phyloP scores from a whole-genome alignment of 2,797 vertebrate genomes.

The Loriculus beryllinus region DNA sequence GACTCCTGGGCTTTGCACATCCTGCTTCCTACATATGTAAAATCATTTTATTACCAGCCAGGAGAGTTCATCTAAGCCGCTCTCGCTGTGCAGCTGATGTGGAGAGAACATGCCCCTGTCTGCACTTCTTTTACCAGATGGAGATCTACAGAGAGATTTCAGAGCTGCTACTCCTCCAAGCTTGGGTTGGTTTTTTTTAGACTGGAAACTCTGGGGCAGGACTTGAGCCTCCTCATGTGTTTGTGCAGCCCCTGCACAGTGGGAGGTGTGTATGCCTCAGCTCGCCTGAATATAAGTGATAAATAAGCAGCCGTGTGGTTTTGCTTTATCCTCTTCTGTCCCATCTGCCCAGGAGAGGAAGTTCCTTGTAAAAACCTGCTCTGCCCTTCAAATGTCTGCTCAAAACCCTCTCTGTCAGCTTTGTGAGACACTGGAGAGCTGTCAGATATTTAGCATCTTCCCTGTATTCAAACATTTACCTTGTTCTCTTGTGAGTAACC shows the following conservation, averaged over 20 bases:
- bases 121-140: conserved; percentile 65
- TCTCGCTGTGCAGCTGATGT: conserved; percentile 66
- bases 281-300: neutral
- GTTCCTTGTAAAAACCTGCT: neutral
- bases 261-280: neutral
- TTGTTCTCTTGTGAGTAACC: neutral
- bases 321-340: conserved; percentile 15
- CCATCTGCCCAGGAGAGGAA: conserved; percentile 11
- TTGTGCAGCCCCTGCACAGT: neutral
- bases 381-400: neutral
- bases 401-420: neutral
- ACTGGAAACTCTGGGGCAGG: neutral
- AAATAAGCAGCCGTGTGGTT: conserved; percentile 18
- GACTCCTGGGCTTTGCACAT: conserved; percentile 81
- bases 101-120: conserved; percentile 60
- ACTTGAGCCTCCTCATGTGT: neutral
- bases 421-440: neutral
- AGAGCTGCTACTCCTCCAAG: neutral
- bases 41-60: conserved; percentile 79
- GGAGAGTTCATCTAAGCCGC: conserved; percentile 73
- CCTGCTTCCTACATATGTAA: conserved; percentile 81
- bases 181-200: neutral
- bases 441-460: neutral
- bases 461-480: neutral
- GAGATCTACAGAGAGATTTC: conserved; percentile 44